Base-by-base conservation (phyloP, 1,140 invertebrate genomes). In the Neomicropteryx cornuta region DNA sequence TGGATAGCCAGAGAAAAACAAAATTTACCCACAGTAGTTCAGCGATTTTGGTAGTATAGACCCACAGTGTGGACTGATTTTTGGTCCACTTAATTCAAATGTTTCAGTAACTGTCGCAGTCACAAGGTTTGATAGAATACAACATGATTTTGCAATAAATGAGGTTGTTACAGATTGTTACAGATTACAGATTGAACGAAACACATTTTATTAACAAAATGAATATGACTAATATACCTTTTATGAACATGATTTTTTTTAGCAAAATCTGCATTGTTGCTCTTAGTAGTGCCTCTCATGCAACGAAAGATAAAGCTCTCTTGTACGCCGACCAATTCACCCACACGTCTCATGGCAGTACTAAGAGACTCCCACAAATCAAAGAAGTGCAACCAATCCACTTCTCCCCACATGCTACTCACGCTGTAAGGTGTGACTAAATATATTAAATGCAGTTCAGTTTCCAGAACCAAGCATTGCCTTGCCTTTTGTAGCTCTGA, bases 391-490 rank as follows among this genome's bases (percentile, higher is more conserved):
- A 91, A 74, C 93, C 93, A 98, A 62, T 97, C 88, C 22, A 96
- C 70, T 37, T 77, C 73, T 42, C 70, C 68, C 65, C 86, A 81
- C 50, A 87, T 79, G 53, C 77, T 77, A 50, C 81, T 77, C 13
- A 84, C 74, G 54, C 81, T 87, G 38, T 88, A 83, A 1, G 89
- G 89, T 3, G 89, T 93, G 2, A 93, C 87, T 49, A 94, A 67
- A 64, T 97, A 98, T 32, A 98, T 77, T 21, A 97, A 74, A 63
- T 99, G 96, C 1, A 99, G 70, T 54, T 99, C 94, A 47, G 83
- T 90, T 53, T 97, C 91, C 5, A 99, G 65, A 0, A 93, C 90
- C 58, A 99, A 86, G 51, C 83, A 87, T 50, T 82, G 78, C 28
- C 91, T 68, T 1, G 94, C 91, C 61, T 81, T 85, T 55, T 92